Evolutionary conservation across 2,888 invertebrate species (phyloP).

Genomic region (Andrena trimmerana): DNA sequence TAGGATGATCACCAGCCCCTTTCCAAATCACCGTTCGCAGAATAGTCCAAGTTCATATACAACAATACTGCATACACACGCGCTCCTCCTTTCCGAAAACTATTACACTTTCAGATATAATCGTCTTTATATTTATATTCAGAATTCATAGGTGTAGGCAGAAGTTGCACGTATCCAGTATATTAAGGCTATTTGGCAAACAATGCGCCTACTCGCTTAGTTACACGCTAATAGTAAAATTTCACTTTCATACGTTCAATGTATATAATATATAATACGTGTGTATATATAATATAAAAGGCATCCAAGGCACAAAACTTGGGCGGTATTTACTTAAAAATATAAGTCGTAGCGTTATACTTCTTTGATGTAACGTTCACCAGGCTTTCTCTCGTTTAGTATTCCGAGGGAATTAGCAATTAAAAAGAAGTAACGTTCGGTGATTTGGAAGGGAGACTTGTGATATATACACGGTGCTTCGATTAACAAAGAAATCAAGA

Average conservation of each 20-base stretch:
- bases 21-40: slow-evolving; percentile 53
- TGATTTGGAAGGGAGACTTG: slow-evolving; percentile 64
- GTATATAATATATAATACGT: slow-evolving; percentile 28
- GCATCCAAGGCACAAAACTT: slow-evolving; percentile 70
- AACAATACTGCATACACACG: slow-evolving; percentile 5
- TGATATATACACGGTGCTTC: slow-evolving; percentile 42
- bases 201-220: slow-evolving; percentile 8
- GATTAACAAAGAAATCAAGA: slow-evolving; percentile 56
- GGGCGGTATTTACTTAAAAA: slow-evolving; percentile 52
- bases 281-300: slow-evolving; percentile 56
- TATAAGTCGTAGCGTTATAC: slow-evolving; percentile 26
- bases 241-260: slow-evolving; percentile 22
- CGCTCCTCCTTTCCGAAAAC: slow-evolving; percentile 5
- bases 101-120: slow-evolving; percentile 18
- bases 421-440: slow-evolving; percentile 23
- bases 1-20: slow-evolving; percentile 41
- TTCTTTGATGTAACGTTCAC: slow-evolving; percentile 14
- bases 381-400: slow-evolving; percentile 17
- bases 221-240: slow-evolving; percentile 11
- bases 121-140: slow-evolving; percentile 28
- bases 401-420: slow-evolving; percentile 21
- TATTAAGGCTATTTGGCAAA: slow-evolving; percentile 40
- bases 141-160: slow-evolving; percentile 14
- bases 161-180: slow-evolving; percentile 21
- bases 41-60: slow-evolving; percentile 16